Evolutionary conservation across 2,113 vertebrate species (phyloP), one percentile per base, ranked within the genome.

Genomic region (Myocastor coypus): DNA sequence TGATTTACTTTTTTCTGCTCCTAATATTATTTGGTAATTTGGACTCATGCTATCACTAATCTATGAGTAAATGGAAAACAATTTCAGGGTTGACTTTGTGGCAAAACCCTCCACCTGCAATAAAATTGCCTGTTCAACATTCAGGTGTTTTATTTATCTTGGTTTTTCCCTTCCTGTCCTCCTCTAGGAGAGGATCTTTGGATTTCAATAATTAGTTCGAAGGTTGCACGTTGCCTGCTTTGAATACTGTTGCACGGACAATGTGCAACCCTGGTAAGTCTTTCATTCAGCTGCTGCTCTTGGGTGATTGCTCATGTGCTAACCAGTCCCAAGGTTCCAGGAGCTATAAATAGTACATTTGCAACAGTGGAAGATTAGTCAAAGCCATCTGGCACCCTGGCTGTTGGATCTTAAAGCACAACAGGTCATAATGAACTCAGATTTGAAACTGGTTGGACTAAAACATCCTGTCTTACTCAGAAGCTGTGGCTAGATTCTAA

Each of bases 341-440:
- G 83, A 78, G 26, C 75, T 82, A 78, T 85, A 89, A 97, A 88
- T 50, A 88, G 66, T 46, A 7, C 80, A 40, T 91, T 55, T 92
- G 71, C 64, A 94, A 71, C 59, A 91, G 22, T 14, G 1, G 40
- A 77, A 61, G 55, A 86, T 91, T 80, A 95, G 63, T 73, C 89
- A 91, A 94, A 92, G 68, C 82, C 86, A 86, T 66, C 61, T 92
- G 93, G 78, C 77, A 13, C 46, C 2, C 34, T 88, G 85, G 82
- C 78, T 89, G 59, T n/a, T 55, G 87, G 86, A 52, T 75, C 75
- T 63, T 32, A 78, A 57, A 88, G 85, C 61, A 83, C 30, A 50
- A 83, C 57, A 88, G 80, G 89, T 83, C 89, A 96, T 32, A 94
- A 91, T 50, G 86, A 85, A 92, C 81, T 86, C 68, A 57, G 89